Evolutionary conservation across 2,888 invertebrate species (phyloP).

Genomic region (Caenorhabditis sp.): DNA sequence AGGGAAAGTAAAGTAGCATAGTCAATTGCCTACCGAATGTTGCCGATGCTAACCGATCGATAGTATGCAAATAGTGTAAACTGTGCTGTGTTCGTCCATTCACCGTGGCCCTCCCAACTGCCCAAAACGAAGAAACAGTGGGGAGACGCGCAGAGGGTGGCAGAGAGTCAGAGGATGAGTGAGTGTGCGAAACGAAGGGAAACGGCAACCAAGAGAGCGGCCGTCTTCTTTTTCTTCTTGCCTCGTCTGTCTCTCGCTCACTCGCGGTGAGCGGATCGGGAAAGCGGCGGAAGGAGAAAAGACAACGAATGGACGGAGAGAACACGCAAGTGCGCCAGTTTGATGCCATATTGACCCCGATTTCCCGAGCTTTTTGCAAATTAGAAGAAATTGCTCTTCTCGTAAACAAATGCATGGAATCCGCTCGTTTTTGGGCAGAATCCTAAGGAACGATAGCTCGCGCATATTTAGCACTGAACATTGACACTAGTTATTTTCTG

Average conservation of each 20-base stretch:
- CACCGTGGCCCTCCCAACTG: conserved; percentile 23
- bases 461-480: too few species aligned
- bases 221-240: conserved; percentile 9
- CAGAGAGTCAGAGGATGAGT: conserved; percentile 4
- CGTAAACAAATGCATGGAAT: too few species aligned
- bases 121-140: conserved; percentile 26
- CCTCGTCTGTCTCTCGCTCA: conserved; percentile 3
- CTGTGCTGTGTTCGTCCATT: conserved; percentile 58
- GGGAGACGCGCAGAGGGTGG: background rate
- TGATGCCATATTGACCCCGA: conserved; percentile 10
- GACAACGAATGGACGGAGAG: conserved; percentile 1
- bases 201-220: conserved; percentile 3
- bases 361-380: background rate
- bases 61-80: conserved; percentile 64
- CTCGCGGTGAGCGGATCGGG: conserved; percentile 4
- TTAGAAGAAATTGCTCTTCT: background rate
- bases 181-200: conserved; percentile 16
- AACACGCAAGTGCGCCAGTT: conserved; percentile 7
- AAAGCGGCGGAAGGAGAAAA: background rate
- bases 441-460: too few species aligned
- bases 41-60: conserved; percentile 51
- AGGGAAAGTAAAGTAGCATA: conserved; percentile 25
- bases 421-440: too few species aligned
- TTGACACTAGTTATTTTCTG: too few species aligned
- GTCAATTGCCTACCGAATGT: background rate